Evolutionary conservation across 92 coral and sea anemone genomes (phyloP).

Genomic region (Heliopora coerulea): DNA sequence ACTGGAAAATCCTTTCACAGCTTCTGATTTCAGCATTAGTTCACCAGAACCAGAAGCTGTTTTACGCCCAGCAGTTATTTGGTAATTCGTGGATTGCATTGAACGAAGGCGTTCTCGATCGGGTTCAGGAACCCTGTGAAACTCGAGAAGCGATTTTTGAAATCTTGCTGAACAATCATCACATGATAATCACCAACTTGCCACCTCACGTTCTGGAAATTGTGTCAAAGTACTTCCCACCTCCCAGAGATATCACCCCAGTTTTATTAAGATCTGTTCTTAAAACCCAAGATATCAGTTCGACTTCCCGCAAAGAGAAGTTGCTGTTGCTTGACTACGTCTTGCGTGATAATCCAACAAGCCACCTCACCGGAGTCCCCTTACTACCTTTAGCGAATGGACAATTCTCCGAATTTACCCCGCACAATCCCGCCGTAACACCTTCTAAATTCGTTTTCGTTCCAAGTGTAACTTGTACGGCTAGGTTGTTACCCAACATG

Average conservation of each 20-base stretch:
- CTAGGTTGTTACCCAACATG: conserved; percentile 66
- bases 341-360: conserved; percentile 62
- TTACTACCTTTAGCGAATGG: conserved; percentile 81
- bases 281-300: conserved; percentile 20
- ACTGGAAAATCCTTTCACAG: conserved; percentile 70
- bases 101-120: conserved; percentile 73
- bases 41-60: conserved; percentile 43
- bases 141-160: conserved; percentile 63
- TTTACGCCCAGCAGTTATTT: conserved; percentile 1
- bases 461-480: conserved; percentile 62
- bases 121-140: conserved; percentile 56
- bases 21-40: conserved; percentile 70
- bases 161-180: conserved; percentile 58
- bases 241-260: conserved; percentile 70
- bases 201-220: conserved; percentile 73
- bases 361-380: conserved; percentile 73
- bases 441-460: conserved; percentile 63
- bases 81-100: conserved; percentile 84
- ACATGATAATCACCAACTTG: conserved; percentile 57
- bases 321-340: conserved; percentile 67
- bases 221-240: conserved; percentile 60
- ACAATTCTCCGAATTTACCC: conserved; percentile 61
- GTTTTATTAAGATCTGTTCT: conserved; percentile 64
- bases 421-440: conserved; percentile 47
- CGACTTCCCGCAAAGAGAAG: conserved; percentile 47